Percentiles rank a stretch among this genome's conserved stretches.
Evolutionary conservation across 2,113 vertebrate genomes (phyloP).

Genomic region (Cygnus buccinator): DNA sequence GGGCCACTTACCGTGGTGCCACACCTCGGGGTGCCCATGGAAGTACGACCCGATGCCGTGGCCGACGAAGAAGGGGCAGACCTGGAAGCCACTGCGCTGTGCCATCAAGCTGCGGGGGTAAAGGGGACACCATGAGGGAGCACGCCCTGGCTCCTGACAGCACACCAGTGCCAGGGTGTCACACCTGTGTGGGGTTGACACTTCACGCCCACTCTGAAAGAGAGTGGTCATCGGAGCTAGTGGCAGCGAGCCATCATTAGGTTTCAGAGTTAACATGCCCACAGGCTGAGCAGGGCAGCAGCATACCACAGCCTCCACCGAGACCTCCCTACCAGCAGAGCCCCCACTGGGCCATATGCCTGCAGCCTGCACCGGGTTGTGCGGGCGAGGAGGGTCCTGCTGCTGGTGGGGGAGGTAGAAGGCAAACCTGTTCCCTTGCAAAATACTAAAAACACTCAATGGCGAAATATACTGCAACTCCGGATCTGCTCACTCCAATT

Average conservation of each 20-base stretch:
- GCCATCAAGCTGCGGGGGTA: conserved; percentile 82
- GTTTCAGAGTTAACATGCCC: background rate
- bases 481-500: background rate
- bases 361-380: background rate
- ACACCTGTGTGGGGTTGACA: rapidly evolving
- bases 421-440: rapidly evolving
- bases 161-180: rapidly evolving
- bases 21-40: conserved; percentile 94
- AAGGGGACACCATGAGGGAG: background rate
- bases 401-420: background rate
- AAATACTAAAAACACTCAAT: background rate
- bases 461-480: background rate
- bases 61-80: conserved; percentile 92
- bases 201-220: rapidly evolving
- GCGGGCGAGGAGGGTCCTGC: background rate
- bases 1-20: conserved; percentile 90
- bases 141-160: background rate
- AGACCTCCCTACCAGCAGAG: background rate
- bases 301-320: rapidly evolving
- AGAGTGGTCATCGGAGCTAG: background rate
- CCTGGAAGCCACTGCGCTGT: conserved; percentile 79
- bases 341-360: rapidly evolving
- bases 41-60: conserved; percentile 96
- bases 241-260: background rate
- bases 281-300: background rate